These are phyloP conservation scores for Halocynthia aurantium DNA, from an alignment of 23 tunicate species.

Conservation along the genomic window DNA sequence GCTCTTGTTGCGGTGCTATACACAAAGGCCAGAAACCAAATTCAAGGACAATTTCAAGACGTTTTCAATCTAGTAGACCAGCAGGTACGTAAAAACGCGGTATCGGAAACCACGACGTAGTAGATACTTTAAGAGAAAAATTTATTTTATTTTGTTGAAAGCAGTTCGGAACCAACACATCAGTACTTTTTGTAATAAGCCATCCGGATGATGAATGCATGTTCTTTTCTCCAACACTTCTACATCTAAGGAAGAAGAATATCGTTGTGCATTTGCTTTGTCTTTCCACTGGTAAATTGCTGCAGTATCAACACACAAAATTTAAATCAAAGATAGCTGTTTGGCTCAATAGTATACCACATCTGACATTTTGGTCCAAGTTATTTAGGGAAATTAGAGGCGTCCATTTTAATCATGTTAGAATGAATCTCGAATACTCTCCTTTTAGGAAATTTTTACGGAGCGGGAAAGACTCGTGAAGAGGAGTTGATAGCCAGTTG, in stretches of 20 bases:
- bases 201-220: conserved; percentile 94
- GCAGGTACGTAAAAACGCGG: too few species aligned
- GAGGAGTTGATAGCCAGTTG: conserved; percentile 48
- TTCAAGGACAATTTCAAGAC: too few species aligned
- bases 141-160: too few species aligned
- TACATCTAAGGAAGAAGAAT: conserved; percentile 29
- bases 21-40: too few species aligned
- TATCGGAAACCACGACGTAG: too few species aligned
- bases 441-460: conserved; percentile 21
- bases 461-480: conserved; percentile 39
- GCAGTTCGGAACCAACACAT: neutral
- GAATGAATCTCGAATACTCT: neutral
- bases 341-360: too few species aligned
- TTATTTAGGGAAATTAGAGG: neutral
- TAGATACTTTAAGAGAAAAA: too few species aligned
- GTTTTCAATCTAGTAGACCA: too few species aligned
- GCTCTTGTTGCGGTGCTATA: too few species aligned
- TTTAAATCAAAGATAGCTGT: too few species aligned
- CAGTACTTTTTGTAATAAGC: conserved; percentile 45
- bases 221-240: conserved; percentile 75
- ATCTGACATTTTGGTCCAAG: neutral
- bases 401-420: neutral
- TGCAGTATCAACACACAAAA: too few species aligned
- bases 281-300: conserved; percentile 61
- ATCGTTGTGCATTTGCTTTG: conserved; percentile 42